These are phyloP conservation scores for Masticophis lateralis DNA, from an alignment of 2,797 vertebrate species.

Conservation along the genomic window DNA sequence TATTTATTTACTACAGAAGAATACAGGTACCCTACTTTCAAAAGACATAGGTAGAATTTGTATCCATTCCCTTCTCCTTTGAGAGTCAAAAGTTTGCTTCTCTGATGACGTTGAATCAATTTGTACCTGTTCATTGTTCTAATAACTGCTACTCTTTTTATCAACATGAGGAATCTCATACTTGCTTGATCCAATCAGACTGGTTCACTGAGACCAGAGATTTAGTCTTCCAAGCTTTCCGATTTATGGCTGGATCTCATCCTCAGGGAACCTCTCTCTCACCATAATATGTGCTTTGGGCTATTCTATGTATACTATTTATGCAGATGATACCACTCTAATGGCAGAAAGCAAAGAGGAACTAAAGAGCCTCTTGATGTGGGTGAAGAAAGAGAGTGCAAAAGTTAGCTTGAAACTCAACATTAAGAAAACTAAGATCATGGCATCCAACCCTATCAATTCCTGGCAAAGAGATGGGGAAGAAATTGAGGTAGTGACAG, in stretches of 20 bases:
- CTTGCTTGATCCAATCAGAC: background rate
- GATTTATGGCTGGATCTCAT: background rate
- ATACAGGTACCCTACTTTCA: background rate
- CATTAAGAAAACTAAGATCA: too few species aligned
- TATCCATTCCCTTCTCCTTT: background rate
- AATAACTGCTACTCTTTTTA: background rate
- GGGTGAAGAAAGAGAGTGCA: too few species aligned
- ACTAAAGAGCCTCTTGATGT: too few species aligned
- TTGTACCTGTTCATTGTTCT: background rate
- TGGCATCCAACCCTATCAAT: too few species aligned
- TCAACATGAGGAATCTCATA: background rate
- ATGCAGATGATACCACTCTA: too few species aligned
- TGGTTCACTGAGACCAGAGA: background rate
- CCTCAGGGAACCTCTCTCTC: too few species aligned
- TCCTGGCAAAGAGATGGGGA: too few species aligned
- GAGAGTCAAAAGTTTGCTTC: background rate
- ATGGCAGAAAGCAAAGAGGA: too few species aligned
- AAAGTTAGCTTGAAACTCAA: too few species aligned
- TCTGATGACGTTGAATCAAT: background rate
- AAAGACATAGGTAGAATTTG: background rate
- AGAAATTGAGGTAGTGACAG: too few species aligned
- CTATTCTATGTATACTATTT: too few species aligned
- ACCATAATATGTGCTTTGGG: too few species aligned
- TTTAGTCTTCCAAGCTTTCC: background rate
- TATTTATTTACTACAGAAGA: background rate